Evolutionary conservation across 2,797 vertebrate genomes (phyloP), one percentile per base, ranked within the genome.

Genomic region (Xerus rutilus): DNA sequence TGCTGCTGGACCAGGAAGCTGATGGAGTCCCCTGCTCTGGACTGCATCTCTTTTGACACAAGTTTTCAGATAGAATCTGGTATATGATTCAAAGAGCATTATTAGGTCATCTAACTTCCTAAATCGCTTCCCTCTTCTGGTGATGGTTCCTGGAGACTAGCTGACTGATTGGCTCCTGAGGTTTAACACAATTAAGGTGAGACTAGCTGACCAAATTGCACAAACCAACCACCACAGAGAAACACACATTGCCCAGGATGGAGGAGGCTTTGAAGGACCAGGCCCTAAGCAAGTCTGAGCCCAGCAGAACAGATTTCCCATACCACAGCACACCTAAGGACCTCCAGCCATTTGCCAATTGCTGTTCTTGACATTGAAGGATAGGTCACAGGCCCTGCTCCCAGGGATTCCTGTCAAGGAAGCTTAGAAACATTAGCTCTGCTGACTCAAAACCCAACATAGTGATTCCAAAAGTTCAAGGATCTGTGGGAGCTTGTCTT

Each of bases 161-260:
- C 97, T 99, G 74, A 99, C 98, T n/a, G 98, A 99, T 4, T 99
- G 99, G 99, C 99, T 99, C 45, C 99, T 99, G 0, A 98, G 98
- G 10, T 99, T 99, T 91, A 99, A 98, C 0, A 98, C 99, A 92
- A 99, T 99, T 0, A 97, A 98, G 2, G 98, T 99, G 54, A 57
- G 54, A 57, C 45, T 90, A 13, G 0, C 69, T 96, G 0, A 91
- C 98, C 0, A 88, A 97, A 0, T 96, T 99, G 95, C 99, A 99
- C 0, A 98, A 2, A 88, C 98, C 99, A 0, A 99, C 99, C 0
- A 98, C 97, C 7, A 95, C 96, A 0, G 98, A 99, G 54, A 99
- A 96, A 69, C 90, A 99, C 65, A 98, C 96, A 99, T 98, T 0
- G 99, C 99, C 0, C 99, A 99, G 97, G 99, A 57, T 99, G 93